phyloP scores from a whole-genome alignment of 1,140 invertebrate genomes.

The Zophobas atratus region DNA sequence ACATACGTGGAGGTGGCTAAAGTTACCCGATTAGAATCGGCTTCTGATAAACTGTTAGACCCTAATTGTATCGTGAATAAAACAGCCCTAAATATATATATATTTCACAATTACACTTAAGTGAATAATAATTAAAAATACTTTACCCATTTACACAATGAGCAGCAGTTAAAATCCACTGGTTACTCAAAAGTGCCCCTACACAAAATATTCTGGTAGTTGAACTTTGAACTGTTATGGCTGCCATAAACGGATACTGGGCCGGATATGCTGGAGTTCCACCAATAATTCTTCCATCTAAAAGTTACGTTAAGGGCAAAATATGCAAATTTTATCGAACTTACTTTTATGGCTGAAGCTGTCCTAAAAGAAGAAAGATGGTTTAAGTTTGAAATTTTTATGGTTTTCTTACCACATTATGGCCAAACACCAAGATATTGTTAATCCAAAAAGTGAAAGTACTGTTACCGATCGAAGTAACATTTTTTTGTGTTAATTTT shows the following conservation, averaged over 20 bases:
- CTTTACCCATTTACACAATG: slow-evolving; percentile 15
- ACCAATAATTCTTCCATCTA: background rate
- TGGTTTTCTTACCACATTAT: too few species aligned
- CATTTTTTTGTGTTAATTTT: too few species aligned
- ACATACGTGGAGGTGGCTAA: slow-evolving; percentile 7
- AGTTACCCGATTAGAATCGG: background rate
- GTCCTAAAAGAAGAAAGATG: too few species aligned
- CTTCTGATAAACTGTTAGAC: background rate
- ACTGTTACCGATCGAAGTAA: too few species aligned
- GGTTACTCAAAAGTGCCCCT: slow-evolving; percentile 1
- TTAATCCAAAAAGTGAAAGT: too few species aligned
- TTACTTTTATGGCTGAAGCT: too few species aligned
- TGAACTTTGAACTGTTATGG: slow-evolving; percentile 3
- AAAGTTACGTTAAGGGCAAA: too few species aligned
- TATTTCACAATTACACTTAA: too few species aligned
- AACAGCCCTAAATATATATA: background rate
- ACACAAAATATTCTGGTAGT: slow-evolving; percentile 1
- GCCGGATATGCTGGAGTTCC: slow-evolving; percentile 8
- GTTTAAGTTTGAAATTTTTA: too few species aligned
- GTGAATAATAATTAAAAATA: too few species aligned
- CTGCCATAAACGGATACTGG: slow-evolving; percentile 1
- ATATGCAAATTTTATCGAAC: too few species aligned
- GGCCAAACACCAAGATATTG: too few species aligned
- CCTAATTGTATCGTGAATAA: slow-evolving; percentile 4
- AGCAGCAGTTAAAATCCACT: slow-evolving; percentile 14